Evolutionary conservation across 2,888 invertebrate species (phyloP).

Genomic region (Sinohyriopsis cumingii): DNA sequence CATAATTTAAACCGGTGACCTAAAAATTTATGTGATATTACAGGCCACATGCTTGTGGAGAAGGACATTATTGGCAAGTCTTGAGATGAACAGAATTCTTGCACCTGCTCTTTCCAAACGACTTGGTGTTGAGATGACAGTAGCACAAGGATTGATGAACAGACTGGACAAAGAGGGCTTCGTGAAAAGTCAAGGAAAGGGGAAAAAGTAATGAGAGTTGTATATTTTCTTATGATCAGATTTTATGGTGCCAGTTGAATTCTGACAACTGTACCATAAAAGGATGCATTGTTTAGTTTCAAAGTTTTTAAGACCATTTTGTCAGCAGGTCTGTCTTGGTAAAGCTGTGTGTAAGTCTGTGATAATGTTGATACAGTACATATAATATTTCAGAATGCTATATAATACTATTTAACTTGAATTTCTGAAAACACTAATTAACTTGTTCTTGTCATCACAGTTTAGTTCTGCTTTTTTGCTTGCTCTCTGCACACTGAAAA

Average conservation of each 20-base stretch:
- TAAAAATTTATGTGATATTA: conserved; percentile 1
- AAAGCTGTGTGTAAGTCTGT: neutral
- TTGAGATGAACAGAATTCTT: conserved; percentile 53
- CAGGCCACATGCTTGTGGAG: conserved; percentile 68
- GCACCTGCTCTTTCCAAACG: conserved; percentile 59
- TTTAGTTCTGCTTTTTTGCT: too few relatives aligned
- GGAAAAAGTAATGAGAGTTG: conserved; percentile 48
- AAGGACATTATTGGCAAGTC: conserved; percentile 57
- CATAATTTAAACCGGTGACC: too few relatives aligned
- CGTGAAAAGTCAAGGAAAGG: conserved; percentile 48
- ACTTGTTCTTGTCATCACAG: too few relatives aligned
- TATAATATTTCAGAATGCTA: too few relatives aligned
- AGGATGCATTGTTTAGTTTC: too few relatives aligned
- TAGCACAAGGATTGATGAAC: conserved; percentile 64
- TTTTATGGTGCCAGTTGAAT: neutral
- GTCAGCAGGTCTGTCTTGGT: neutral
- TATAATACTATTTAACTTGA: too few relatives aligned
- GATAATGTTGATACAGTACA: neutral
- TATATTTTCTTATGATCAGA: neutral
- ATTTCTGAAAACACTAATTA: too few relatives aligned
- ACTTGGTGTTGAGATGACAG: conserved; percentile 64
- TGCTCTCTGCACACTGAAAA: too few relatives aligned
- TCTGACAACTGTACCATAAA: neutral
- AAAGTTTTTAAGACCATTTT: too few relatives aligned
- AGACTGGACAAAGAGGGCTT: conserved; percentile 66